phyloP scores from a whole-genome alignment of 2,113 vertebrate genomes.

The Phoenicopterus ruber region DNA sequence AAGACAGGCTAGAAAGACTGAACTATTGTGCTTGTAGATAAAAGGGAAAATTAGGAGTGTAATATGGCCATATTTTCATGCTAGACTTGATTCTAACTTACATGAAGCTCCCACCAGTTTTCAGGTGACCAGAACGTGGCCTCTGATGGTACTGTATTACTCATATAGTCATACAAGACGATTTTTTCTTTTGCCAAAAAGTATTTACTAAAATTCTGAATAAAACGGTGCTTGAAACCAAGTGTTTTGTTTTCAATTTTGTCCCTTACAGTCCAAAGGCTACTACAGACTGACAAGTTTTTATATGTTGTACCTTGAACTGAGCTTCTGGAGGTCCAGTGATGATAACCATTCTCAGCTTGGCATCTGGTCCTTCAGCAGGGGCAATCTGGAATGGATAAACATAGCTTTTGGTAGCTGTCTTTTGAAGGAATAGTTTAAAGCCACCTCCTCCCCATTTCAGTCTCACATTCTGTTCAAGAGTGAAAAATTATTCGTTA shows the following conservation, averaged over 20 bases:
- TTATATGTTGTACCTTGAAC: slow-evolving; percentile 85
- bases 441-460: slow-evolving; percentile 15
- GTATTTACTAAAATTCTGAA: neutral
- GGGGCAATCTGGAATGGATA: slow-evolving; percentile 88
- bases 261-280: neutral
- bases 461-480: slow-evolving; percentile 50
- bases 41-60: neutral
- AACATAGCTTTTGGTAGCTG: slow-evolving; percentile 33
- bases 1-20: neutral
- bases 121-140: neutral
- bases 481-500: slow-evolving; percentile 16
- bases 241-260: neutral
- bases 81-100: neutral
- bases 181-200: no score
- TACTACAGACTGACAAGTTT: neutral
- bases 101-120: neutral
- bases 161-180: neutral
- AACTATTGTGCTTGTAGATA: neutral
- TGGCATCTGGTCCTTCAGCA: slow-evolving; percentile 91
- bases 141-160: neutral
- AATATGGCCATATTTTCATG: neutral
- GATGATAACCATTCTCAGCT: slow-evolving; percentile 96
- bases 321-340: slow-evolving; percentile 96
- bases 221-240: neutral
- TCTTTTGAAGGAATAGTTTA: slow-evolving; percentile 28